These are phyloP conservation scores for Pluvialis apricaria DNA, from an alignment of 2,113 vertebrate species.

Conservation along the genomic window DNA sequence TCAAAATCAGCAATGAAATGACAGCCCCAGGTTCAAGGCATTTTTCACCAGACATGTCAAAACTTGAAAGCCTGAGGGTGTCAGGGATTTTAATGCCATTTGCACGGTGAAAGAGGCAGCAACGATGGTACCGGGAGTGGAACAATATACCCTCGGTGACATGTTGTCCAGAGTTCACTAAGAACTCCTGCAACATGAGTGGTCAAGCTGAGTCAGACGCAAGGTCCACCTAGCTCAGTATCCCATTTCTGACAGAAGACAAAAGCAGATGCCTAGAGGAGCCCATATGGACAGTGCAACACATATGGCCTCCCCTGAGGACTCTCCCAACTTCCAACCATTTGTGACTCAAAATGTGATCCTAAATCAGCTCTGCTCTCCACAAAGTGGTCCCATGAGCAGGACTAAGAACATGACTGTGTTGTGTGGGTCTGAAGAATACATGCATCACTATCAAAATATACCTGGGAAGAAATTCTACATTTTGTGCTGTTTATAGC, in stretches of 20 bases:
- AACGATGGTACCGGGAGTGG: neutral
- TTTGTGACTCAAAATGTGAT: neutral
- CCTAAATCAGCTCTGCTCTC: neutral
- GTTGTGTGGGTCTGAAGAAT: neutral
- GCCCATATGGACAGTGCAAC: neutral
- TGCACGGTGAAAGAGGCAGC: neutral
- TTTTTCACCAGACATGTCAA: neutral
- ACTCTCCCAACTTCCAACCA: neutral
- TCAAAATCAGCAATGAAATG: neutral
- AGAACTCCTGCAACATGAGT: neutral
- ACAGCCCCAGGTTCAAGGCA: neutral
- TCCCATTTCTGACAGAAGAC: neutral
- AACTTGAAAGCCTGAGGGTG: neutral
- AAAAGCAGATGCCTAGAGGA: neutral
- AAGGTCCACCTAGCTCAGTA: neutral
- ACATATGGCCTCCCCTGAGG: neutral
- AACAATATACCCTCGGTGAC: accelerated
- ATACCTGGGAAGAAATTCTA: neutral
- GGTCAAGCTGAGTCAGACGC: neutral
- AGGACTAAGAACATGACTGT: neutral
- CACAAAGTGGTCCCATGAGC: neutral
- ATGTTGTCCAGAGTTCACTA: neutral
- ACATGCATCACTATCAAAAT: neutral
- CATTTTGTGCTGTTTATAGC: neutral
- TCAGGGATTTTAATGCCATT: neutral